These are phyloP conservation scores for Plectrocnemia conspersa DNA, from an alignment of 1,140 invertebrate genomes.

Conservation along the genomic window DNA sequence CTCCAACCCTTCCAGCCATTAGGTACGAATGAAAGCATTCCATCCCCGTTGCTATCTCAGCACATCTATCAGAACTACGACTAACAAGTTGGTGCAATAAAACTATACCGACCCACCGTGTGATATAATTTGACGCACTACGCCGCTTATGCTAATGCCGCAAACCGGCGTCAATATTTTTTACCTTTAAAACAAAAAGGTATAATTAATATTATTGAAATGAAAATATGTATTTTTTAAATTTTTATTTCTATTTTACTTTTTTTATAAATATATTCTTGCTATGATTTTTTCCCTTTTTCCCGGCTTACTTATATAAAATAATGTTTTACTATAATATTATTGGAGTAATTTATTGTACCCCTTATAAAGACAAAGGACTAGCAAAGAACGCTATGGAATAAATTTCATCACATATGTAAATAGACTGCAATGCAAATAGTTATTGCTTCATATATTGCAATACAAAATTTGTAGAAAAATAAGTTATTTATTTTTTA, in stretches of 20 bases:
- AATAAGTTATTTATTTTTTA: not conserved
- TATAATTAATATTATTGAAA: not conserved
- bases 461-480: not conserved
- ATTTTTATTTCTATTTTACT: not conserved
- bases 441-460: not conserved
- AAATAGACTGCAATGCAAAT: too few relatives aligned
- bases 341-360: not conserved
- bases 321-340: not conserved
- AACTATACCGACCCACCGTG: constrained; percentile 9
- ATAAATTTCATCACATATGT: too few relatives aligned
- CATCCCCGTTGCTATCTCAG: not conserved
- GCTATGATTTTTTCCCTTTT: not conserved
- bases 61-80: not conserved
- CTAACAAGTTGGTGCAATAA: constrained; percentile 19
- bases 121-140: constrained; percentile 22
- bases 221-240: not conserved
- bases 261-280: not conserved
- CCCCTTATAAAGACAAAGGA: too few relatives aligned
- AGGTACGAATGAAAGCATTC: constrained; percentile 10
- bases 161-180: constrained; percentile 4
- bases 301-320: not conserved
- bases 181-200: not conserved
- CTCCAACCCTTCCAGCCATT: constrained; percentile 16
- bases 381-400: too few relatives aligned
- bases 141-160: constrained; percentile 13